Percentiles rank a stretch among this genome's conserved stretches.
Evolutionary conservation across 1,140 invertebrate genomes (phyloP).

Genomic region (Drosophila jambulina): DNA sequence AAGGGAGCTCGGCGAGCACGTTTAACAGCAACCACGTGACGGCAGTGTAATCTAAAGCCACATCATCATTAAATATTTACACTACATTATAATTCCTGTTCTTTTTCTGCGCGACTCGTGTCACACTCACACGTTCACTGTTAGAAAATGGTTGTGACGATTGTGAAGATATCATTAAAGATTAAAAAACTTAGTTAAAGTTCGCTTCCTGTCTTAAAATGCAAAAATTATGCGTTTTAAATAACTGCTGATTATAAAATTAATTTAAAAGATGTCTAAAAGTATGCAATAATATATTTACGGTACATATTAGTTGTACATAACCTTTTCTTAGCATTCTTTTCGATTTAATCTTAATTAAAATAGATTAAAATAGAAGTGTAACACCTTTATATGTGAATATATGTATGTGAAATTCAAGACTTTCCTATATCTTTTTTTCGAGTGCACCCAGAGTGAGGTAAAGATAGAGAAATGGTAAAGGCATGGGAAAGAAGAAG

Average conservation of each 20-base stretch:
- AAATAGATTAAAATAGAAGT: too few species aligned
- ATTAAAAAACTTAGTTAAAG: too few species aligned
- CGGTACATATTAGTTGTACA: too few species aligned
- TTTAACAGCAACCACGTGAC: constrained; percentile 78
- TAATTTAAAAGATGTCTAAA: too few species aligned
- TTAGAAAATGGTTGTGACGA: constrained; percentile 10
- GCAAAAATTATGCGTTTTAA: not conserved
- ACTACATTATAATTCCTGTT: constrained; percentile 80
- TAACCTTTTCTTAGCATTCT: too few species aligned
- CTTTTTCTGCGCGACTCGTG: constrained; percentile 52
- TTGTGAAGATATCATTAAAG: too few species aligned
- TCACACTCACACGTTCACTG: constrained; percentile 25
- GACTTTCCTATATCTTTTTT: constrained; percentile 1
- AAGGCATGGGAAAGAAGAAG: constrained; percentile 3
- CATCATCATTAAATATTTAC: constrained; percentile 84
- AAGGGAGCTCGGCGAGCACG: constrained; percentile 54
- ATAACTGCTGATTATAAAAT: not conserved
- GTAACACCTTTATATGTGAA: not conserved
- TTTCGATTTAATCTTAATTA: too few species aligned
- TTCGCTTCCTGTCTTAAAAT: too few species aligned
- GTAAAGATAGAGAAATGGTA: constrained; percentile 1
- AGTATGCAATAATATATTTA: not conserved
- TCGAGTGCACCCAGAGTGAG: constrained; percentile 2
- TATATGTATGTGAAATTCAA: too few species aligned
- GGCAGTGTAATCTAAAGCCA: constrained; percentile 74